phyloP scores from a whole-genome alignment of 2,797 vertebrate species.

The Sternarchorhynchus goeldii region DNA sequence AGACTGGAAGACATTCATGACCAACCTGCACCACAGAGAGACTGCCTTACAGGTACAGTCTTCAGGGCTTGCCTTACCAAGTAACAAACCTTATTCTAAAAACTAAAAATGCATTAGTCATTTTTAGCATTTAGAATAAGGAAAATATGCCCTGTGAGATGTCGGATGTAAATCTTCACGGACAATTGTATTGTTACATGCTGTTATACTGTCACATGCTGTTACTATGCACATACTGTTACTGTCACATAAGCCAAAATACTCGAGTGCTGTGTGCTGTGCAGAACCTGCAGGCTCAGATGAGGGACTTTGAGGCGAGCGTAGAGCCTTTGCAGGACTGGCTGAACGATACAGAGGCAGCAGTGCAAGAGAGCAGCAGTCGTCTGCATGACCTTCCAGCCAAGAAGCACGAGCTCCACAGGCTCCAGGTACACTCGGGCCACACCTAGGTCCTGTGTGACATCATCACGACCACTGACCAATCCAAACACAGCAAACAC shows the following conservation, averaged over 20 bases:
- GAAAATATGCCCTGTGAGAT: too few species aligned
- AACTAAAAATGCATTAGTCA: not conserved
- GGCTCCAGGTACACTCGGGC: conserved; percentile 83
- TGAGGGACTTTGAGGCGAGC: conserved; percentile 92
- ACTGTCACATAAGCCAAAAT: too few species aligned
- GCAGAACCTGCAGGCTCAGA: conserved; percentile 91
- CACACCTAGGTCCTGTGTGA: not conserved
- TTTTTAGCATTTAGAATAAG: not conserved
- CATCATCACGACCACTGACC: not conserved
- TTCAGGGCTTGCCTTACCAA: not conserved
- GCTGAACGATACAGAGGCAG: conserved; percentile 84
- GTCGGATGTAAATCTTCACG: too few species aligned
- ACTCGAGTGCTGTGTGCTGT: not conserved
- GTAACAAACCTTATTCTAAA: not conserved
- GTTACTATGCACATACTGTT: too few species aligned
- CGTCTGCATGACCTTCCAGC: conserved; percentile 89
- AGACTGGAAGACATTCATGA: conserved; percentile 92
- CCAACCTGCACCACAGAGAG: conserved; percentile 87
- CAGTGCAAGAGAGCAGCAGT: conserved; percentile 85
- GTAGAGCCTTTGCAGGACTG: conserved; percentile 92
- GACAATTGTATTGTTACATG: too few species aligned
- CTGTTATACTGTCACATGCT: too few species aligned
- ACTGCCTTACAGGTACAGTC: conserved; percentile 82
- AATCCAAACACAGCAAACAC: not conserved
- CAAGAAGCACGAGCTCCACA: conserved; percentile 91